Conservation (phyloP, 2,888 invertebrate genomes). For the Branchellion lobata region DNA sequence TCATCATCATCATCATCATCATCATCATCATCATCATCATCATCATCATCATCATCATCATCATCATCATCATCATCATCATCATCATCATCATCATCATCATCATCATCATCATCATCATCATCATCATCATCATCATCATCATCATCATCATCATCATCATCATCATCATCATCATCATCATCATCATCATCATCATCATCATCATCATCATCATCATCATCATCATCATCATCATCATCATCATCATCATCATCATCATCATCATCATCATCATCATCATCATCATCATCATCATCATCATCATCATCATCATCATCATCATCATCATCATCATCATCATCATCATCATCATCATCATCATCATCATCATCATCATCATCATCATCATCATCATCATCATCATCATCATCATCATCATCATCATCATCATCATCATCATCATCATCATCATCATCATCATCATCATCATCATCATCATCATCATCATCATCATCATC, state of each 20-base stretch:
- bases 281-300: conserved; percentile 4
- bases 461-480: conserved; percentile 8
- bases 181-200: conserved; percentile 24
- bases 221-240: conserved; percentile 20
- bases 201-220: conserved; percentile 9
- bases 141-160: conserved; percentile 17
- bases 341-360: background rate
- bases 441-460: conserved; percentile 12
- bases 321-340: conserved; percentile 15
- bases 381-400: background rate
- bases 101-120: conserved; percentile 1
- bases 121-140: background rate
- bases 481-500: conserved; percentile 8
- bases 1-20: conserved; percentile 8
- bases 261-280: conserved; percentile 7
- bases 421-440: conserved; percentile 1
- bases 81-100: conserved; percentile 18
- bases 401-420: conserved; percentile 19
- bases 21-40: conserved; percentile 1
- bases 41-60: conserved; percentile 21
- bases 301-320: conserved; percentile 8
- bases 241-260: conserved; percentile 16
- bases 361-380: conserved; percentile 24
- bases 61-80: background rate
- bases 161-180: conserved; percentile 11